phyloP scores from a whole-genome alignment of 2,888 invertebrate genomes.

The Sussaba pulchella region DNA sequence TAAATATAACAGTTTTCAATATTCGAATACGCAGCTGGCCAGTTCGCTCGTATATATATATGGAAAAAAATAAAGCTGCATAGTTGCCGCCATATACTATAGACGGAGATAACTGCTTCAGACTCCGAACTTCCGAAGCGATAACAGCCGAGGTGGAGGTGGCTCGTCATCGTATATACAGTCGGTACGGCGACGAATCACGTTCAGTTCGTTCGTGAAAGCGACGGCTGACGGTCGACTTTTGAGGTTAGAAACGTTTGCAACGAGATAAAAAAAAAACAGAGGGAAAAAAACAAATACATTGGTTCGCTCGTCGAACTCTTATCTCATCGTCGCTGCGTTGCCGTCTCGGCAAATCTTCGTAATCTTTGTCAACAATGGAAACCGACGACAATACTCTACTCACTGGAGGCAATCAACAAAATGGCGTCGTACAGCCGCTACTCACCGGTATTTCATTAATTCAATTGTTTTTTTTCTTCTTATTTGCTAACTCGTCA shows the following conservation, averaged over 20 bases:
- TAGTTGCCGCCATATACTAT: too few species aligned
- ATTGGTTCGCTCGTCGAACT: not conserved
- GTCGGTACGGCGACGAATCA: conserved; percentile 46
- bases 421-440: conserved; percentile 95
- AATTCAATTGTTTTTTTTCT: conserved; percentile 15
- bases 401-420: conserved; percentile 85
- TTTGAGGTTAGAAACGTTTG: not conserved
- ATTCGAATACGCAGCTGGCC: not conserved
- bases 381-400: conserved; percentile 58
- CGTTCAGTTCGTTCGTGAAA: conserved; percentile 53
- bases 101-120: too few species aligned
- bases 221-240: too few species aligned
- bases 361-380: conserved; percentile 48
- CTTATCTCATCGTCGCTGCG: conserved; percentile 32
- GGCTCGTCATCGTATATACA: conserved; percentile 40
- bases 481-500: not conserved
- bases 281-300: not conserved
- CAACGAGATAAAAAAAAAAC: not conserved
- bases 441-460: conserved; percentile 91
- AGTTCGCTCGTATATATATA: not conserved
- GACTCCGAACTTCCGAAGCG: too few species aligned
- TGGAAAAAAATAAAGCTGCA: too few species aligned
- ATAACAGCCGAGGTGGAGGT: not conserved
- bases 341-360: not conserved
- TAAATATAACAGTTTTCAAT: conserved; percentile 33